Percentiles rank a stretch among this genome's conserved stretches.
phyloP scores from a whole-genome alignment of 2,113 vertebrate species.

The Semnornis frantzii region DNA sequence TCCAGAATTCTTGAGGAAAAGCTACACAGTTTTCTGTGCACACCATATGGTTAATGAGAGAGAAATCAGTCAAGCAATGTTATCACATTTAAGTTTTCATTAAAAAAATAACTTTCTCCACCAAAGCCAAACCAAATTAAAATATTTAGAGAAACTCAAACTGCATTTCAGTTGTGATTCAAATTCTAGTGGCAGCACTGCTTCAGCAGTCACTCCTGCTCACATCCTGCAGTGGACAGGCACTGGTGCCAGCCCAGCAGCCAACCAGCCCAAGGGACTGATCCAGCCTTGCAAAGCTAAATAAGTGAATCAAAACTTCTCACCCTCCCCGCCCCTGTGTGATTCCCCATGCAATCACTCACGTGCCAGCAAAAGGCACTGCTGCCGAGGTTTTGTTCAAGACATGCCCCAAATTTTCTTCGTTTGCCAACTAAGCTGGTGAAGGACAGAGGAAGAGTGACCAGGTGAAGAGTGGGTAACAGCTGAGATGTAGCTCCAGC shows the following conservation, averaged over 20 bases:
- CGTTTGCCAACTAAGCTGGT: accelerated
- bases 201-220: background rate
- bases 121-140: background rate
- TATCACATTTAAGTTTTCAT: background rate
- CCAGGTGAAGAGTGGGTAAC: accelerated
- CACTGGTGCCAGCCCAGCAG: accelerated
- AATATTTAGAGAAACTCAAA: background rate
- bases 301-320: background rate
- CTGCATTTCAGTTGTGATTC: accelerated
- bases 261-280: background rate
- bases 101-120: background rate
- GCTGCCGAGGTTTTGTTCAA: background rate
- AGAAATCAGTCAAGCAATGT: background rate
- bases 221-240: background rate
- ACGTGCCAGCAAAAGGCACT: background rate
- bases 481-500: background rate
- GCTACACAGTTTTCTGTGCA: background rate
- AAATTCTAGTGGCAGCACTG: accelerated
- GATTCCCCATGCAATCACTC: background rate
- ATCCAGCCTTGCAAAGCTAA: background rate
- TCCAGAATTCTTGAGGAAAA: background rate
- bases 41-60: background rate
- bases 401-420: background rate
- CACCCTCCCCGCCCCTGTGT: background rate
- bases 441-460: background rate